These are phyloP conservation scores for Sapayoa aenigma DNA, from an alignment of 2,113 vertebrate species.

Conservation along the genomic window DNA sequence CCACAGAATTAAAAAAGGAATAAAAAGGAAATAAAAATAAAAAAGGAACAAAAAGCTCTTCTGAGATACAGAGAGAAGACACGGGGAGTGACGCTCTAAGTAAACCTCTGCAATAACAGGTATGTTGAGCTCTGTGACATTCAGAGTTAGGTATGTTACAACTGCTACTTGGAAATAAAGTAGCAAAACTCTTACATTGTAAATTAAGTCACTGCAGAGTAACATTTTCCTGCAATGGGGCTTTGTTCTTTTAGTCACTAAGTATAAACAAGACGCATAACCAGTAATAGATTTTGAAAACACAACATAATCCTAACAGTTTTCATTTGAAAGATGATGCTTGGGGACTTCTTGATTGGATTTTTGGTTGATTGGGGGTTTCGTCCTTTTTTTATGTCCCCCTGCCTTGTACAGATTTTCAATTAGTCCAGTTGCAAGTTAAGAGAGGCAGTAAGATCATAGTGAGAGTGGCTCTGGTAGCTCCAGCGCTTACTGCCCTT, in stretches of 20 bases:
- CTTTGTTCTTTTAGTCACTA: background rate
- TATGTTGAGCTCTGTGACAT: rapidly evolving
- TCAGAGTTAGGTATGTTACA: background rate
- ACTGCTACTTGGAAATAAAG: background rate
- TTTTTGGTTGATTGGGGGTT: background rate
- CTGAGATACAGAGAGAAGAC: background rate
- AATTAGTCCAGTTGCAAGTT: background rate
- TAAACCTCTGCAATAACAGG: background rate
- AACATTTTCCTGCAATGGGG: background rate
- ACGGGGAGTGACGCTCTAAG: background rate
- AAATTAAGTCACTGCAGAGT: background rate
- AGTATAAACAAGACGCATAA: background rate
- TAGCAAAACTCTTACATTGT: background rate
- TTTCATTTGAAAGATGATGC: background rate
- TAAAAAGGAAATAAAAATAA: no score
- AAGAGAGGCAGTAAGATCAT: background rate
- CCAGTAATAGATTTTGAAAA: background rate
- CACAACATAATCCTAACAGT: background rate
- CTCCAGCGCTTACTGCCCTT: background rate
- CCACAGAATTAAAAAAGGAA: no score
- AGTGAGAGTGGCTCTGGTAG: background rate
- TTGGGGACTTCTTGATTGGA: background rate
- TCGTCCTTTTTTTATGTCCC: background rate
- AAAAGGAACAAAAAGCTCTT: background rate
- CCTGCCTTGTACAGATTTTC: background rate